These are phyloP conservation scores for Hesperia comma DNA, from an alignment of 2,888 invertebrate species.

Conservation along the genomic window DNA sequence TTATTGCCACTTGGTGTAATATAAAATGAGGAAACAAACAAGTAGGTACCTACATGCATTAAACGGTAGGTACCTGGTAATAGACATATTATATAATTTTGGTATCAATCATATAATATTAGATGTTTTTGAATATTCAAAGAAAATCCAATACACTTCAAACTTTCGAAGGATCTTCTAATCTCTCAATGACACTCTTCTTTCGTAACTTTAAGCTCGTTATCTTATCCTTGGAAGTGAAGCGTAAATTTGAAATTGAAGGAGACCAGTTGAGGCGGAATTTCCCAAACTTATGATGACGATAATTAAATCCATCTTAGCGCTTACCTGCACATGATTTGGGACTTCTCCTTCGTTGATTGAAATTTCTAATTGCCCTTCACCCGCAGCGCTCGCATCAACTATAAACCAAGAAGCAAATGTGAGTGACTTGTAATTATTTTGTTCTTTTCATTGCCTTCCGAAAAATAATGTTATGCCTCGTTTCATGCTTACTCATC, in stretches of 20 bases:
- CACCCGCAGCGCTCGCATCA: conserved; percentile 98
- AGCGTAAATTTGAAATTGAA: conserved; percentile 33
- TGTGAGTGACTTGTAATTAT: conserved; percentile 32
- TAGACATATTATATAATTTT: too few species aligned
- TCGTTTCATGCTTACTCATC: conserved; percentile 1
- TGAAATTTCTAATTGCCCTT: conserved; percentile 99
- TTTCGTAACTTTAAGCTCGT: conserved; percentile 21
- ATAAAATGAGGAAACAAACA: too few species aligned
- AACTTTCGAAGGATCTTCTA: neutral
- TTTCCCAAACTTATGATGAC: conserved; percentile 33
- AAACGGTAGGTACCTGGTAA: too few species aligned
- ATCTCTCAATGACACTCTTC: conserved; percentile 4
- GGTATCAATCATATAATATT: too few species aligned
- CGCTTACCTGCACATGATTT: conserved; percentile 93
- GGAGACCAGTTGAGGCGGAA: conserved; percentile 30
- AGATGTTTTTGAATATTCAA: too few species aligned
- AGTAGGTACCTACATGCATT: too few species aligned
- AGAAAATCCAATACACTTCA: neutral
- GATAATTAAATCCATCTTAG: conserved; percentile 39
- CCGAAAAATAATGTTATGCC: neutral
- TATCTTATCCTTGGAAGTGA: conserved; percentile 20
- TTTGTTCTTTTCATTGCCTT: conserved; percentile 4
- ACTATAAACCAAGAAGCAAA: conserved; percentile 84
- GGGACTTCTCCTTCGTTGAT: conserved; percentile 99
- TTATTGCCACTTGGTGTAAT: too few species aligned